Conservation (phyloP, 2,113 vertebrate species). For the Hyaena hyaena region DNA sequence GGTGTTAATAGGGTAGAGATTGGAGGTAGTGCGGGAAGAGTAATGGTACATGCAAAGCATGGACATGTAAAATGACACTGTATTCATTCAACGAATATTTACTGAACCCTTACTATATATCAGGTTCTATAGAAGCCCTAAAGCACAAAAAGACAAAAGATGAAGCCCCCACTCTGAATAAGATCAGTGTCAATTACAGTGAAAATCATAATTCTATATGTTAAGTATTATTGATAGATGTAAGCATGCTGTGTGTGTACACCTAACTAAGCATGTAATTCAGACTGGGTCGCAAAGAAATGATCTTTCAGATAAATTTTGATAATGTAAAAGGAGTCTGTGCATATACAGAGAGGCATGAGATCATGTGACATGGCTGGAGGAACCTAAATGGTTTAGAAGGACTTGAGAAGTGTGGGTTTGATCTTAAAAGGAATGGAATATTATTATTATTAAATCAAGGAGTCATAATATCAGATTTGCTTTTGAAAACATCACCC, state of each 20-base stretch:
- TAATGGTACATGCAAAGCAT: neutral
- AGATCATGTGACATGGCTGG: neutral
- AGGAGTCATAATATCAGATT: neutral
- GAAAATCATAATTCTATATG: neutral
- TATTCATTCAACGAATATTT: neutral
- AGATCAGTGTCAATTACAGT: neutral
- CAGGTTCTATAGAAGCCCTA: neutral
- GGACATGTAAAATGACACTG: neutral
- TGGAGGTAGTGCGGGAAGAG: neutral
- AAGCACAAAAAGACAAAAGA: neutral
- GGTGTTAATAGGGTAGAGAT: neutral
- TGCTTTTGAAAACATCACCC: neutral
- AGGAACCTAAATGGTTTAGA: neutral
- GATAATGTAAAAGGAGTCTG: neutral
- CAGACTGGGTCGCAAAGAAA: neutral
- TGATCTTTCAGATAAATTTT: neutral
- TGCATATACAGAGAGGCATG: neutral
- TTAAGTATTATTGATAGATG: neutral
- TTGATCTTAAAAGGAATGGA: neutral
- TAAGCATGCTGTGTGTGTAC: neutral
- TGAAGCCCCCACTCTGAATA: neutral
- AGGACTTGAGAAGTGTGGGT: neutral
- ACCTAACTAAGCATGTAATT: neutral
- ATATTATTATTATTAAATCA: neutral
- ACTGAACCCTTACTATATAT: neutral